phyloP scores from a whole-genome alignment of 2,888 invertebrate genomes.

The Caenorhabditis auriculariae region DNA sequence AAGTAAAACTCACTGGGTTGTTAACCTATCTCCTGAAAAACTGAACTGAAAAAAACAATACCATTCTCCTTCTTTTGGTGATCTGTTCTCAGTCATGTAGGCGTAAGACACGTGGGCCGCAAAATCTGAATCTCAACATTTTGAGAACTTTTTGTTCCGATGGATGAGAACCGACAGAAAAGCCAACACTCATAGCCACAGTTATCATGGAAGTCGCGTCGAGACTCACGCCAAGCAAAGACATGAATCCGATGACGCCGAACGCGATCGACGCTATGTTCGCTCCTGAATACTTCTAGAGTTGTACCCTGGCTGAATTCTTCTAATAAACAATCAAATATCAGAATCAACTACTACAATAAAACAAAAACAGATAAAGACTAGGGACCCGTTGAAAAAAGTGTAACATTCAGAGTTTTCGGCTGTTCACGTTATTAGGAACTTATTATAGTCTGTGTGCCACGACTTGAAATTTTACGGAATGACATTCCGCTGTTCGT shows the following conservation, averaged over 20 bases:
- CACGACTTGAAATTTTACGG: no score
- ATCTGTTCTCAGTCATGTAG: slow-evolving; percentile 43
- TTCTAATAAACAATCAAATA: neutral
- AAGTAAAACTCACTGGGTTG: no score
- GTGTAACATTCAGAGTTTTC: no score
- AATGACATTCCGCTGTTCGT: no score
- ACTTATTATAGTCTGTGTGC: no score
- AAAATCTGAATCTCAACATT: slow-evolving; percentile 35
- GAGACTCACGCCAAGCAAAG: slow-evolving; percentile 38
- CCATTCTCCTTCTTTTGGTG: slow-evolving; percentile 6
- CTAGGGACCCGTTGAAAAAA: neutral
- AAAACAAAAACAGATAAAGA: neutral
- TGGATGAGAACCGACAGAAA: slow-evolving; percentile 42
- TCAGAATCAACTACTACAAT: slow-evolving; percentile 1
- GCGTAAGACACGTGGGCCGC: slow-evolving; percentile 57
- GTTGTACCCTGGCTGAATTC: no score
- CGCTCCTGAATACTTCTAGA: slow-evolving; percentile 5
- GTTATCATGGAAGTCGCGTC: slow-evolving; percentile 61
- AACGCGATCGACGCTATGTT: slow-evolving; percentile 51
- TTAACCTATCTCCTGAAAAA: no score
- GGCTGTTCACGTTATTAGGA: no score
- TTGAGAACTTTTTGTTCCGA: neutral
- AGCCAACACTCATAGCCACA: slow-evolving; percentile 60
- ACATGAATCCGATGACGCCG: slow-evolving; percentile 56
- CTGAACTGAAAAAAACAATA: neutral